Evolutionary conservation across 2,113 vertebrate species (phyloP), one percentile per base, ranked within the genome.

Genomic region (Xyliphius kryptos): DNA sequence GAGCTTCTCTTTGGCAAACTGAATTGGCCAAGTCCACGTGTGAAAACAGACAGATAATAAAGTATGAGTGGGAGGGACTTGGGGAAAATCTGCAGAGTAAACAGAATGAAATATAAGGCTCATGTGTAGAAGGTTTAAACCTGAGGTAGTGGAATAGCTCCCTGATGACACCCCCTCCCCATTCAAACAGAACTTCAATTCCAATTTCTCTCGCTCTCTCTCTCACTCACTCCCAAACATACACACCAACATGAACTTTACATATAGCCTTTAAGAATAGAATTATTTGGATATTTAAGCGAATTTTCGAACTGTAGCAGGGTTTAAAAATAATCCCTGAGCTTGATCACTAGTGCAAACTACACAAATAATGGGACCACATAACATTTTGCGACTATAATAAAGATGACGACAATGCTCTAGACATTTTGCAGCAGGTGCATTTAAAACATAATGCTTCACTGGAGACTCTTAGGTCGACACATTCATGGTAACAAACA

Each of bases 71-170:
- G 59, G 19, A 32, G 65, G 72, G 56, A 6, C n/a, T 20, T 49
- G 20, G 36, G 56, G n/a, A 37, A 44, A 53, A 62, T 26, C 36
- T 64, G 70, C 52, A 9, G 21, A 76, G 50, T 77, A 81, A 80
- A 77, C 72, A 76, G 63, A 82, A 63, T 73, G 72, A 79, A 75
- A 70, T 66, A 63, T 47, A 44, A 60, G 63, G 54, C 67, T 83
- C 72, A 63, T 77, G 67, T 77, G 67, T 32, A 13, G 65, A 72
- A 69, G 85, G 77, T 88, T 87, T 89, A 86, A 87, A 83, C 80
- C 82, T 83, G 70, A 77, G 64, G 70, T 63, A 82, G 80, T 85
- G 82, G 83, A 89, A 74, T 77, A 57, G 69, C 76, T 83, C 81
- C 79, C 82, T 72, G 46, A 17, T 82, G 85, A 85, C 74, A 77